Evolutionary conservation across 1,140 invertebrate genomes (phyloP).

Genomic region (Lysiphlebus fabarum): DNA sequence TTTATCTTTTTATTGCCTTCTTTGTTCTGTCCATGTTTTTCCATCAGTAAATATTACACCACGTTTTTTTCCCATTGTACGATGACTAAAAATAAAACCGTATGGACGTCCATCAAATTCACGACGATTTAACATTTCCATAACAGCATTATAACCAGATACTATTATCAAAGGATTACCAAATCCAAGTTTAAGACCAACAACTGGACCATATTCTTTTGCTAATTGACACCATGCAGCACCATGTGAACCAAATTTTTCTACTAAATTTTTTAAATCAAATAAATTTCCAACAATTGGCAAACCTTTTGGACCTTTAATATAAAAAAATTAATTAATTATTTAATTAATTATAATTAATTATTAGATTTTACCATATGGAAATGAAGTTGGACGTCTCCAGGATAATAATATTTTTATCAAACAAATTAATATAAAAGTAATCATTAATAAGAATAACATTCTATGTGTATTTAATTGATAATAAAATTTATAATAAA

Average conservation of each 20-base stretch:
- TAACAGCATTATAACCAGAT: conserved; percentile 41
- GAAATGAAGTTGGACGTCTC: no score
- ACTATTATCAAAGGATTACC: conserved; percentile 40
- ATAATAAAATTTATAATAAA: no score
- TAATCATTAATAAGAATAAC: no score
- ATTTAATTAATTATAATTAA: no score
- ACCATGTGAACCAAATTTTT: conserved; percentile 39
- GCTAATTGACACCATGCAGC: conserved; percentile 37
- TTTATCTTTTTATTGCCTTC: conserved; percentile 38
- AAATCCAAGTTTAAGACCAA: conserved; percentile 40
- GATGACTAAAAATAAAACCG: conserved; percentile 35
- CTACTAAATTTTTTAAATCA: conserved; percentile 38
- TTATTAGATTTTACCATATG: no score
- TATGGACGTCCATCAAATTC: conserved; percentile 50
- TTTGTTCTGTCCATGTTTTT: conserved; percentile 44
- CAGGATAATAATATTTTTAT: no score
- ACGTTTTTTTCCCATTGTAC: conserved; percentile 35
- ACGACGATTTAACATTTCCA: conserved; percentile 39
- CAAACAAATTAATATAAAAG: no score
- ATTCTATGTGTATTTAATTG: no score
- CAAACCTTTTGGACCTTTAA: conserved; percentile 43
- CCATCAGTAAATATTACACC: conserved; percentile 49
- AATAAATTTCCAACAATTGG: conserved; percentile 47
- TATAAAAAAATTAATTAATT: no score
- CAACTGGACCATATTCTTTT: conserved; percentile 44